Evolutionary conservation across 2,797 vertebrate species (phyloP), one percentile per base, ranked within the genome.

Genomic region (Gymnothorax reevesii): DNA sequence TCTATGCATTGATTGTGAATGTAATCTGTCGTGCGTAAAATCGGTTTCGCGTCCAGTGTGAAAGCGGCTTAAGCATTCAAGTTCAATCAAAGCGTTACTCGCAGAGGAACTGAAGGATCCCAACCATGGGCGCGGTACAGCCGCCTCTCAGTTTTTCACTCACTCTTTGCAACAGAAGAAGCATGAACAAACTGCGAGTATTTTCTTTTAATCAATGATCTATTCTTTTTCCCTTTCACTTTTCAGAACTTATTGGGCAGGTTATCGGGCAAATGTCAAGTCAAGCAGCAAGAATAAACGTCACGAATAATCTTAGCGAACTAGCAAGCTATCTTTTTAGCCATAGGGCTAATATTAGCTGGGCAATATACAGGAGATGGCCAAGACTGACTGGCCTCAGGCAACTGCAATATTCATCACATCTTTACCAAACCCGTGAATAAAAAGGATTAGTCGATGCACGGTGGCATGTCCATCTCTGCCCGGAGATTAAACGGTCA

Each of bases 41-140:
- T 42, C 2, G 1, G 33, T 42, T 42, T 42, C 33, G 33, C 33
- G 33, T 42, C 33, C 33, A 42, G 33, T 42, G 33, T 42, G 27
- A 69, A 7, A 69, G n/a, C 15, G 15, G 13, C 33, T 42, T 64
- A 77, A 52, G 42, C 27, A 77, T 20, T 15, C 73, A 49, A 77
- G 42, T 52, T 52, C 73, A 77, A 49, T 77, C 73, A 77, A 17
- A 49, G 73, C 73, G 20, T 77, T 2, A 77, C 73, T 55, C 8
- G 52, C 75, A 20, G 13, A 20, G 42, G 7, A 22, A 22, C 3
- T 55, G 7, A 80, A 80, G 42, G 55, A n/a, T 52, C 60, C 52
- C 77, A 33, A 52, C 77, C 7, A 80, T 80, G 77, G 77, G 77
- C 77, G 77, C 77, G 77, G 77, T 80, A 52, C 8, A 49, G 17